A percentile compares a stretch with the other conserved stretches of the same genome.
phyloP scores from a whole-genome alignment of 1,140 invertebrate genomes.

The Dreissena polymorpha region DNA sequence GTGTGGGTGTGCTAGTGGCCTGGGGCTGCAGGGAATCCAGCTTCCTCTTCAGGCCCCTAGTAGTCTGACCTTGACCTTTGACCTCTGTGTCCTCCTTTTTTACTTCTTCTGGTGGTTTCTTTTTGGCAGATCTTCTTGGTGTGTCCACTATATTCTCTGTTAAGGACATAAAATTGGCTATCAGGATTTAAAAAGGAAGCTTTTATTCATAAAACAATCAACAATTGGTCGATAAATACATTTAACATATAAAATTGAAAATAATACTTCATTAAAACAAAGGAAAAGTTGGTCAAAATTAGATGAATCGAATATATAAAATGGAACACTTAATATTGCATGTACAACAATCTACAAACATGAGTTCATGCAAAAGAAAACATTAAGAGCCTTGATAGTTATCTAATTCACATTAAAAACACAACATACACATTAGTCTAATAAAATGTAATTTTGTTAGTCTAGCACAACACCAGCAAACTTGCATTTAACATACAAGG shows the following conservation, averaged over 20 bases:
- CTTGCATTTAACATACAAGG: too few relatives aligned
- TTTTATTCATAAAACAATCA: neutral
- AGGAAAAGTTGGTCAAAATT: too few relatives aligned
- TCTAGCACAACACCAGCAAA: too few relatives aligned
- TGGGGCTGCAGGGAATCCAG: conserved; percentile 53
- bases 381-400: too few relatives aligned
- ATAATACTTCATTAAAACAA: too few relatives aligned
- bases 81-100: neutral
- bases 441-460: too few relatives aligned
- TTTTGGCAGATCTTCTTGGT: conserved; percentile 59
- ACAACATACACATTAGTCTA: too few relatives aligned
- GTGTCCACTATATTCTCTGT: conserved; percentile 70
- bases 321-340: too few relatives aligned
- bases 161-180: neutral
- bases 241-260: neutral
- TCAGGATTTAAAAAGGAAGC: neutral
- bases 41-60: conserved; percentile 49
- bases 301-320: too few relatives aligned
- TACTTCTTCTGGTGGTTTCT: conserved; percentile 1
- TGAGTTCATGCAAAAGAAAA: too few relatives aligned
- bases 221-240: neutral
- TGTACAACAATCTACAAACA: too few relatives aligned
- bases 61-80: conserved; percentile 12
- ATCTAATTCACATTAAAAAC: too few relatives aligned
- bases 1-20: conserved; percentile 71